phyloP scores from a whole-genome alignment of 2,113 vertebrate species.

The Labrus mixtus region DNA sequence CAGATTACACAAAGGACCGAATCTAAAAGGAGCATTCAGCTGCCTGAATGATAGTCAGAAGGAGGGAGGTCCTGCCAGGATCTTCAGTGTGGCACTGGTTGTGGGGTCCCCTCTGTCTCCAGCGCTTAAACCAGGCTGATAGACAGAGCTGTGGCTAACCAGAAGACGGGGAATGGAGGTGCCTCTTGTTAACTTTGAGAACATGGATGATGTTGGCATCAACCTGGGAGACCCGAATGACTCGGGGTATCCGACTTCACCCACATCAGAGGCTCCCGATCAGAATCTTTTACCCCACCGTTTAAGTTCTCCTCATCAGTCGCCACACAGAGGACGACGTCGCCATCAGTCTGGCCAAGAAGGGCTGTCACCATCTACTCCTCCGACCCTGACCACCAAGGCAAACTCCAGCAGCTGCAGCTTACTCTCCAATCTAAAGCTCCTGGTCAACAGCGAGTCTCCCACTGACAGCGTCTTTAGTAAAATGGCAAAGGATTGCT shows the following conservation, averaged over 20 bases:
- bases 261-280: constrained; percentile 77
- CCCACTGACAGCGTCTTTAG: constrained; percentile 90
- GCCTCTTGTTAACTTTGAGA: constrained; percentile 93
- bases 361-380: constrained; percentile 65
- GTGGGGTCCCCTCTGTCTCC: constrained; percentile 53
- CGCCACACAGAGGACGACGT: constrained; percentile 66
- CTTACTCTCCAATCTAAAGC: constrained; percentile 90
- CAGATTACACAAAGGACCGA: constrained; percentile 56
- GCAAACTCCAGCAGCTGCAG: constrained; percentile 86
- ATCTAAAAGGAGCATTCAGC: constrained; percentile 10
- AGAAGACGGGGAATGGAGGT: constrained; percentile 89
- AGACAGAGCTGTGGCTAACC: constrained; percentile 80
- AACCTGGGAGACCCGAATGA: constrained; percentile 86
- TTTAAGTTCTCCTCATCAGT: constrained; percentile 71
- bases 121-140: constrained; percentile 57
- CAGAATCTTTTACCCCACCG: constrained; percentile 71
- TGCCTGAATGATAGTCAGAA: constrained; percentile 74
- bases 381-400: constrained; percentile 79
- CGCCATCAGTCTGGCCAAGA: constrained; percentile 63
- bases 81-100: constrained; percentile 54
- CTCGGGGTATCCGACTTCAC: constrained; percentile 86
- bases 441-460: constrained; percentile 87
- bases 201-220: constrained; percentile 89
- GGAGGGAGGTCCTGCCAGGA: constrained; percentile 54
- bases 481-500: constrained; percentile 86